Base-by-base conservation (phyloP, 2,113 vertebrate species). In the Oryzias woworae region DNA sequence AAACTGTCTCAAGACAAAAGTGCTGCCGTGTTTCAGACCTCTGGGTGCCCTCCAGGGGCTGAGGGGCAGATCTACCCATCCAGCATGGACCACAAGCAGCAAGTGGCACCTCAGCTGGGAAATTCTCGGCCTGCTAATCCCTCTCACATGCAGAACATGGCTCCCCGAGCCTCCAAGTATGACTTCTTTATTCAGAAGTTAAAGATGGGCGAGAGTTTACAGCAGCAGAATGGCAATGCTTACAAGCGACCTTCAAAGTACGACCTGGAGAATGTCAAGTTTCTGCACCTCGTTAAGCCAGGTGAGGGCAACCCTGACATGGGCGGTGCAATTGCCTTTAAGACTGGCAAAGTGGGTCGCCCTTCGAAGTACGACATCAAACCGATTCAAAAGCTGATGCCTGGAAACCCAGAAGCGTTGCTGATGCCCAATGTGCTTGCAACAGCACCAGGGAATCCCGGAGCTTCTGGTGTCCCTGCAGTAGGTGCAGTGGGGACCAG, bases 191-290 rank as follows among this genome's bases (percentile, higher is more conserved):
- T 99, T 86, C 96, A 98, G 78, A 98, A 98, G 75, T 91, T 99
- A 84, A 98, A 98, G 90, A 95, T 95, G 0, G 95, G 96, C 0
- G 96, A 98, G 82, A 95, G 90, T 85, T 85, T 98, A 77, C 92
- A 92, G 84, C 96, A 96, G 15, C 96, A 98, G 80, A 98, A 99
- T 0, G 97, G 96, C 53, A 95, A 94, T 62, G 89, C 94, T 44
- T 99, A 98, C 85, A 98, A 97, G 90, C 94, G 97, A 75, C 93
- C 96, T n/a, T 99, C 97, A 68, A 98, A 98, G 85, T 98, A 99
- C 1, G 97, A 99, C 91, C 90, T 99, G 67, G 97, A 99, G 77
- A 99, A 99, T 0, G 95, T 99, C 85, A 98, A 97, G 83, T 98
- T 95, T 87, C 90, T 99, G 84, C 96, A 98, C 80, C 96, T 98